A percentile compares a stretch with the other conserved stretches of the same genome.
Conservation (phyloP, 2,113 vertebrate genomes). For the Odontophorus gujanensis region DNA sequence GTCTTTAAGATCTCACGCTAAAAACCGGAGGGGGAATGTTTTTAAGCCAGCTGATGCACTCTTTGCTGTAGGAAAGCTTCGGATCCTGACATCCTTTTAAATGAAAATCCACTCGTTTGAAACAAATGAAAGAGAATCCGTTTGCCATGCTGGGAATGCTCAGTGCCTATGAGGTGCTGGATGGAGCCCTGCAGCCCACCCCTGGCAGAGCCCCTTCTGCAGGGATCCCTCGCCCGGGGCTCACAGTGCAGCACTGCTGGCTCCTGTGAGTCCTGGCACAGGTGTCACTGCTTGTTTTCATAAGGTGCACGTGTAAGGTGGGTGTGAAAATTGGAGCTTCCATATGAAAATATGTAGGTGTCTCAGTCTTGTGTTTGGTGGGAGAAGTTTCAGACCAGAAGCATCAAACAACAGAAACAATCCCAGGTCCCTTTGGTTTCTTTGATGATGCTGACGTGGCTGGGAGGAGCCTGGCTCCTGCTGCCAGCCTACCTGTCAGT, state of each 20-base stretch:
- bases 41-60: not conserved
- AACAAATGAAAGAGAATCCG: not conserved
- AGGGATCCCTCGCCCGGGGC: not conserved
- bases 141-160: not conserved
- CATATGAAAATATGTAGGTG: not conserved
- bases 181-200: not conserved
- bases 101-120: not conserved
- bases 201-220: not conserved
- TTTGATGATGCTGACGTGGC: not conserved
- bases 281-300: not conserved
- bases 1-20: not conserved
- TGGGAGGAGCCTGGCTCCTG: not conserved
- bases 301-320: not conserved
- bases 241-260: too few species aligned
- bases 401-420: not conserved
- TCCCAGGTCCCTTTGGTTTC: not conserved
- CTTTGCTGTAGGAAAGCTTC: not conserved
- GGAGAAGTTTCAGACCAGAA: not conserved
- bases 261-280: not conserved
- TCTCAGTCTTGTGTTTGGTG: not conserved
- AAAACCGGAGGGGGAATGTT: not conserved
- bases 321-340: not conserved
- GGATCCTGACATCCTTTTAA: not conserved
- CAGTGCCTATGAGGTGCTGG: not conserved
- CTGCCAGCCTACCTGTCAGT: not conserved